These are phyloP conservation scores for Frankliniella fusca DNA, from an alignment of 2,888 invertebrate genomes.

Conservation along the genomic window DNA sequence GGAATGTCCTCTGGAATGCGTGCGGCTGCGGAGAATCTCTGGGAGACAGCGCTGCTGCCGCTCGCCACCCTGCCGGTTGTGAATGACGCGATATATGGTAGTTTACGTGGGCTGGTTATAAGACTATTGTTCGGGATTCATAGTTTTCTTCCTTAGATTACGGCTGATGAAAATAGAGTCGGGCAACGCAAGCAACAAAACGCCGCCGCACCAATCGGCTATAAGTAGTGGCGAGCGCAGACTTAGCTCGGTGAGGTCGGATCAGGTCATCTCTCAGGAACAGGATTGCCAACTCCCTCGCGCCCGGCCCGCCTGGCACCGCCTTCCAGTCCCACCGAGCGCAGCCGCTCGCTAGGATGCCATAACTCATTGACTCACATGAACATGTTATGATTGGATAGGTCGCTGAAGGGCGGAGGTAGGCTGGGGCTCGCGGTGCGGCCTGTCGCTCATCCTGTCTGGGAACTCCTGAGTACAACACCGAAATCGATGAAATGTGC, in stretches of 20 bases:
- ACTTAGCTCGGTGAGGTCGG: background rate
- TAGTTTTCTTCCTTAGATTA: too few relatives aligned
- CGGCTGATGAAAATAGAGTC: too few relatives aligned
- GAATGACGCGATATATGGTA: too few relatives aligned
- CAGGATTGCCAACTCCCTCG: background rate
- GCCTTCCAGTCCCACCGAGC: background rate
- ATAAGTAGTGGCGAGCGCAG: too few relatives aligned
- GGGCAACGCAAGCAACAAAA: too few relatives aligned
- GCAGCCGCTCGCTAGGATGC: background rate
- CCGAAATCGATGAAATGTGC: too few relatives aligned
- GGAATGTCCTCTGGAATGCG: background rate
- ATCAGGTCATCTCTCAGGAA: background rate
- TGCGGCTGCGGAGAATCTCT: background rate
- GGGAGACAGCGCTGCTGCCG: background rate
- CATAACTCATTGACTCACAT: conserved; percentile 11
- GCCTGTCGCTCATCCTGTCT: too few relatives aligned
- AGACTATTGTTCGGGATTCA: too few relatives aligned
- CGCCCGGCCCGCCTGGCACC: background rate
- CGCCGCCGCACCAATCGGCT: too few relatives aligned
- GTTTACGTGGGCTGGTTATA: too few relatives aligned
- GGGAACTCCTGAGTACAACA: too few relatives aligned
- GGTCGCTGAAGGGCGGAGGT: background rate
- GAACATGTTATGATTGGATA: conserved; percentile 26
- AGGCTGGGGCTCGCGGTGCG: too few relatives aligned
- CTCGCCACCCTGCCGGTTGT: background rate